Conservation (phyloP, 2,888 invertebrate species). For the Napeogenes sylphis region DNA sequence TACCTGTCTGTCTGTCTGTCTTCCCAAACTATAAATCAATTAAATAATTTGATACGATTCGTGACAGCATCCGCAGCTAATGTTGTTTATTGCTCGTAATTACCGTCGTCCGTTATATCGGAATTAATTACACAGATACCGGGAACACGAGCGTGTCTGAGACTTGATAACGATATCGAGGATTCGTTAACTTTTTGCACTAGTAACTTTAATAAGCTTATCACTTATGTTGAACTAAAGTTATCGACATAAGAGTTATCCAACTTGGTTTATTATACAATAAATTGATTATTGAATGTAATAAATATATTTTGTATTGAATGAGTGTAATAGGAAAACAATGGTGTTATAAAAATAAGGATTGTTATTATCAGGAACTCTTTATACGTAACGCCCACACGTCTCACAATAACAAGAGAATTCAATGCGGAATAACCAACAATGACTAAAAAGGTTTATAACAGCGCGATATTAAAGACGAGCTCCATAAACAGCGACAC, state of each 20-base stretch:
- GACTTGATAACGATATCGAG: no score
- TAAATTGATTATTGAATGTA: no score
- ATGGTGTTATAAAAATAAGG: no score
- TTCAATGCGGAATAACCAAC: background rate
- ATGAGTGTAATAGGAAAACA: no score
- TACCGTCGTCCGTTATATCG: conserved; percentile 11
- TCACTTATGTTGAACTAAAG: no score
- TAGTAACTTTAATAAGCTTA: background rate
- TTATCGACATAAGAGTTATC: no score
- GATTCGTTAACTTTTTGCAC: background rate
- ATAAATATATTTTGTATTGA: no score
- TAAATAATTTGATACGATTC: conserved; percentile 7
- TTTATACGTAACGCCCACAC: no score
- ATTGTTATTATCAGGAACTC: no score
- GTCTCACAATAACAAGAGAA: no score
- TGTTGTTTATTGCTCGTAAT: conserved; percentile 16
- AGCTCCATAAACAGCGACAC: background rate
- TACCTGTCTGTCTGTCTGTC: no score
- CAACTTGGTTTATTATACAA: no score
- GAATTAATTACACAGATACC: conserved; percentile 14
- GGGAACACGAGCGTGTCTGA: background rate
- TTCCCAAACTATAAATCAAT: conserved; percentile 11
- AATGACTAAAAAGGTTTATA: background rate
- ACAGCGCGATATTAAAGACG: background rate
- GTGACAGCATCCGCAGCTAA: conserved; percentile 17